These are phyloP conservation scores for Peromyscus californicus DNA, from an alignment of 2,113 vertebrate genomes.

Conservation along the genomic window DNA sequence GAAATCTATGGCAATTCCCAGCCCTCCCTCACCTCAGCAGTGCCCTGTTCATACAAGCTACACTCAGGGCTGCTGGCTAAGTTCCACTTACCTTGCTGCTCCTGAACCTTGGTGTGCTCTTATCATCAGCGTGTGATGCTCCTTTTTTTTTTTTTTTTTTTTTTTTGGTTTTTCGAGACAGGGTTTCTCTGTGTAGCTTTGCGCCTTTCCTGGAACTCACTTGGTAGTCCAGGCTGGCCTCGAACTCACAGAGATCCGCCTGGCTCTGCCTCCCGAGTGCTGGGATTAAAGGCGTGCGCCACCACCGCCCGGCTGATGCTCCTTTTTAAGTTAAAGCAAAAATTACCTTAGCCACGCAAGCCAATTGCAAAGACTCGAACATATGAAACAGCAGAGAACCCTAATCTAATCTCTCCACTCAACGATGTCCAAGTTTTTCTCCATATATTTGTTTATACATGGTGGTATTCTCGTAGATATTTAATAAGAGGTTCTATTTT, in stretches of 20 bases:
- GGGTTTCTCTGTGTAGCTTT: no score
- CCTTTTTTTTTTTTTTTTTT: no score
- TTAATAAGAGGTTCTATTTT: slow-evolving; percentile 18
- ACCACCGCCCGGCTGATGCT: no score
- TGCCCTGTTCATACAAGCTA: neutral
- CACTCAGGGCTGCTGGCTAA: neutral
- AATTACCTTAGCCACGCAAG: neutral
- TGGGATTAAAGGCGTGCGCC: no score
- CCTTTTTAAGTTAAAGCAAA: neutral
- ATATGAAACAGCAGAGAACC: neutral
- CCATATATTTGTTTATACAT: neutral
- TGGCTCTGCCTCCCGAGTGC: no score
- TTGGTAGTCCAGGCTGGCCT: no score
- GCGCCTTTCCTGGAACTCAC: no score
- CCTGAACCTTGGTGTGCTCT: neutral
- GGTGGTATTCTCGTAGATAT: neutral
- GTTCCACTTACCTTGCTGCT: neutral
- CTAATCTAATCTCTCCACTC: neutral
- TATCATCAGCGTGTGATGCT: neutral
- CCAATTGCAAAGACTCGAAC: slow-evolving; percentile 26
- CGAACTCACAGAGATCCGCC: no score
- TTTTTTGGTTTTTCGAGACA: no score
- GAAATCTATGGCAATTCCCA: neutral
- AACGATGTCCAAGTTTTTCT: neutral
- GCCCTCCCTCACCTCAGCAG: neutral